phyloP scores from a whole-genome alignment of 2,888 invertebrate species.

The Pristionchus fissidentatus region DNA sequence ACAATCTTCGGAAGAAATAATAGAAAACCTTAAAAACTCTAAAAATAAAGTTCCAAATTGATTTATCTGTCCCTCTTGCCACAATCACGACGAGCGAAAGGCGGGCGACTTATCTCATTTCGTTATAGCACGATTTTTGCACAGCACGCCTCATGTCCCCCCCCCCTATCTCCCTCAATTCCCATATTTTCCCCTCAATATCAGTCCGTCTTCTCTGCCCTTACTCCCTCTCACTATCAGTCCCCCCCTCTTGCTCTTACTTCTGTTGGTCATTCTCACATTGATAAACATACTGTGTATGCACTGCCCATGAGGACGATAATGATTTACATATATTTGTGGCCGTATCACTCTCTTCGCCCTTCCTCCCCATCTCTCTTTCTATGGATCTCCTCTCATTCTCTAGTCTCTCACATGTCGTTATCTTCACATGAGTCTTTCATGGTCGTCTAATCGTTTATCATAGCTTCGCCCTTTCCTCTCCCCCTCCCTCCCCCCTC shows the following conservation, averaged over 20 bases:
- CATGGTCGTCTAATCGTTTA: background rate
- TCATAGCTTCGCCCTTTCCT: background rate
- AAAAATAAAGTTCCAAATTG: too few relatives aligned
- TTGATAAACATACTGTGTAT: background rate
- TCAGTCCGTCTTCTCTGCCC: constrained; percentile 3
- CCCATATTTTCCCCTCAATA: background rate
- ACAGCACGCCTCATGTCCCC: too few relatives aligned
- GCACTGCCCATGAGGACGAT: background rate
- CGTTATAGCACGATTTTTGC: too few relatives aligned
- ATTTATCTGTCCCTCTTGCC: too few relatives aligned
- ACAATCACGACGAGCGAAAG: too few relatives aligned
- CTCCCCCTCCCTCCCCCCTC: constrained; percentile 13
- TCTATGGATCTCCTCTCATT: background rate
- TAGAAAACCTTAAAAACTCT: too few relatives aligned
- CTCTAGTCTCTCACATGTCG: background rate
- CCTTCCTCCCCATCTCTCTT: background rate
- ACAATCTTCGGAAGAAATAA: too few relatives aligned
- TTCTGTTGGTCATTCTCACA: background rate
- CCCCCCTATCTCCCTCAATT: background rate
- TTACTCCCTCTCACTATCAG: background rate
- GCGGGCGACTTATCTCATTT: too few relatives aligned
- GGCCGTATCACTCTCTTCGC: background rate
- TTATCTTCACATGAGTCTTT: background rate
- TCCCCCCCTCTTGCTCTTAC: background rate
- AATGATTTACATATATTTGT: constrained; percentile 1